Conservation (phyloP, 2,888 invertebrate species). For the Scaptomyza caliginosa region DNA sequence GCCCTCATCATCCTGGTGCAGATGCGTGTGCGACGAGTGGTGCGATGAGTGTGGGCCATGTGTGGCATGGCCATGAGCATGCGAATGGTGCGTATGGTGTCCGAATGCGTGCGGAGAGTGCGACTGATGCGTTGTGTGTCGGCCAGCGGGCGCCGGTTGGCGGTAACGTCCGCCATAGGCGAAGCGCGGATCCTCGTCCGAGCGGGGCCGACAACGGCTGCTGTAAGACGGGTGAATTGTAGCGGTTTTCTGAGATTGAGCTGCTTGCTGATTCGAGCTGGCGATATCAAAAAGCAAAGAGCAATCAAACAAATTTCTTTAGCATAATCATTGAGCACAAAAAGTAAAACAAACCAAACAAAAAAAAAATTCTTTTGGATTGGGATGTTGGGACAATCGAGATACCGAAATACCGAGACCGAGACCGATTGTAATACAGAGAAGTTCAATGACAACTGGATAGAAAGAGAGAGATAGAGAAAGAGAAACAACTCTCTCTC, state of each 20-base stretch:
- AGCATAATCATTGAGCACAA: constrained; percentile 16
- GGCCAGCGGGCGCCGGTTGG: constrained; percentile 83
- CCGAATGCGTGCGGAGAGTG: constrained; percentile 85
- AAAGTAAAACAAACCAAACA: background rate
- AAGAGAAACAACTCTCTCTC: background rate
- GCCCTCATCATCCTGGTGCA: constrained; percentile 91
- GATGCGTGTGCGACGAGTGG: constrained; percentile 86
- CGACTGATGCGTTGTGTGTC: constrained; percentile 86
- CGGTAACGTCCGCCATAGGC: constrained; percentile 87
- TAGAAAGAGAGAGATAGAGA: background rate
- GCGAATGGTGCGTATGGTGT: constrained; percentile 85
- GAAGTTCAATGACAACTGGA: too few species aligned
- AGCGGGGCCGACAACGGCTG: constrained; percentile 86
- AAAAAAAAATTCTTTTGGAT: background rate
- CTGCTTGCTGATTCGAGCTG: constrained; percentile 85
- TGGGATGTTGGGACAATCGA: constrained; percentile 1
- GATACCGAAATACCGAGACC: constrained; percentile 19
- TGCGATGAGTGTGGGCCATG: constrained; percentile 85
- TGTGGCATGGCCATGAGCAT: constrained; percentile 84
- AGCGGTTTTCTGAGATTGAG: constrained; percentile 85
- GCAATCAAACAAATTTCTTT: constrained; percentile 21
- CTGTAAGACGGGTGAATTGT: constrained; percentile 85
- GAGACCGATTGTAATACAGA: constrained; percentile 10
- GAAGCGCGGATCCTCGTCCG: constrained; percentile 90
- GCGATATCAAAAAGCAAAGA: constrained; percentile 40